A percentile compares a stretch with the other conserved stretches of the same genome.
phyloP scores from a whole-genome alignment of 2,113 vertebrate genomes.

The Chaetorhynchus papuensis region DNA sequence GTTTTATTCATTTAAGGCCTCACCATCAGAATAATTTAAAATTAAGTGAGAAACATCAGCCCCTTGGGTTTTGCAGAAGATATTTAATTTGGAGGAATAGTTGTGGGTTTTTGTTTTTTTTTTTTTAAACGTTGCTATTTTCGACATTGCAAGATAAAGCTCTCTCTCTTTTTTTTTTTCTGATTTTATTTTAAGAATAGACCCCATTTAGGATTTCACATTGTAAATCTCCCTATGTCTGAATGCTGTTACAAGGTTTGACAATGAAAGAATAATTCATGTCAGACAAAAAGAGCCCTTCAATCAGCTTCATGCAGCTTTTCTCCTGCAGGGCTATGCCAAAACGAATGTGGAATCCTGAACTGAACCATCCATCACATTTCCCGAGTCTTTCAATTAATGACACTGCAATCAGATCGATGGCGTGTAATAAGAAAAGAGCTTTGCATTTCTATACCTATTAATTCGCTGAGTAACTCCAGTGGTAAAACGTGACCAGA shows the following conservation, averaged over 20 bases:
- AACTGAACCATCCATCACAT: constrained; percentile 73
- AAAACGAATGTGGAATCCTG: constrained; percentile 63
- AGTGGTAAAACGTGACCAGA: constrained; percentile 72
- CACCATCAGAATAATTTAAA: constrained; percentile 34
- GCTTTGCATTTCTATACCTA: constrained; percentile 81
- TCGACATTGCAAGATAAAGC: constrained; percentile 40
- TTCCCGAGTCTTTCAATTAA: constrained; percentile 74
- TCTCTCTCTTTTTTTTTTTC: not conserved
- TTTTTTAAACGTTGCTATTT: constrained; percentile 33
- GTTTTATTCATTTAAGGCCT: constrained; percentile 33
- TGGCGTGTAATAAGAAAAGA: constrained; percentile 79
- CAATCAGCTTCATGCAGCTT: constrained; percentile 64
- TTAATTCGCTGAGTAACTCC: constrained; percentile 81
- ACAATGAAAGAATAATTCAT: constrained; percentile 76
- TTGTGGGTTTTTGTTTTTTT: not conserved
- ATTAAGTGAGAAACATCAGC: constrained; percentile 40
- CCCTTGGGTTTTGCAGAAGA: constrained; percentile 34
- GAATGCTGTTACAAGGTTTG: constrained; percentile 69
- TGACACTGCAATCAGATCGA: constrained; percentile 80
- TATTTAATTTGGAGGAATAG: constrained; percentile 55
- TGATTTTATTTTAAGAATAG: constrained; percentile 67
- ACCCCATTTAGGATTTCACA: constrained; percentile 65
- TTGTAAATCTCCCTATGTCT: constrained; percentile 71
- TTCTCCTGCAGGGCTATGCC: constrained; percentile 67
- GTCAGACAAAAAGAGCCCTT: constrained; percentile 70